These are phyloP conservation scores for Cyphomyrus discorhynchus DNA, from an alignment of 2,113 vertebrate species.

Conservation along the genomic window DNA sequence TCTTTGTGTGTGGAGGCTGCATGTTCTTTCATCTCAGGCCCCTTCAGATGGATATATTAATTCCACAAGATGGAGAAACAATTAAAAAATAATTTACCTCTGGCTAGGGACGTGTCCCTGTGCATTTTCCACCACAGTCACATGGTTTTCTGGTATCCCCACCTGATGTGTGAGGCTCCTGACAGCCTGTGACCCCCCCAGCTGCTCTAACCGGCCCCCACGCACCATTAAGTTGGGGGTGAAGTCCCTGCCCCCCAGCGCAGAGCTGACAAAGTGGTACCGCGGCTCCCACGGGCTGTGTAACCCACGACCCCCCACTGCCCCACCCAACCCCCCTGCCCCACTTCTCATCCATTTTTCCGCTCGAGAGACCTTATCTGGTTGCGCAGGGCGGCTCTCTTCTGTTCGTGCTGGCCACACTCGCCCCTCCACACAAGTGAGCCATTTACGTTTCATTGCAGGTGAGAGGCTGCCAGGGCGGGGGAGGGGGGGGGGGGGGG, in stretches of 20 bases:
- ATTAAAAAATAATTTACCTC: background rate
- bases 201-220: background rate
- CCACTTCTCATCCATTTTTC: slow-evolving; percentile 49
- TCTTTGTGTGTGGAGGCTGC: background rate
- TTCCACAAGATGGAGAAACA: background rate
- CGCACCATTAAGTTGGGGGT: background rate
- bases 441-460: background rate
- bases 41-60: background rate
- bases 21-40: background rate
- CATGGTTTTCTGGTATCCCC: background rate
- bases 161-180: background rate
- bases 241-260: background rate
- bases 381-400: slow-evolving; percentile 61
- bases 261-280: background rate
- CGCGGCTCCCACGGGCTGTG: background rate
- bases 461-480: background rate
- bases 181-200: background rate
- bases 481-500: too few relatives aligned
- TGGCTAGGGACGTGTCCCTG: background rate
- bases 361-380: slow-evolving; percentile 60
- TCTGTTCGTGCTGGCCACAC: background rate
- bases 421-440: background rate
- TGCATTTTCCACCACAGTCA: background rate
- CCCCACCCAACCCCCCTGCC: slow-evolving; percentile 33
- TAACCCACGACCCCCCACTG: background rate